Evolutionary conservation across 2,888 invertebrate species (phyloP).

Genomic region (Drosophila kambysellisi): DNA sequence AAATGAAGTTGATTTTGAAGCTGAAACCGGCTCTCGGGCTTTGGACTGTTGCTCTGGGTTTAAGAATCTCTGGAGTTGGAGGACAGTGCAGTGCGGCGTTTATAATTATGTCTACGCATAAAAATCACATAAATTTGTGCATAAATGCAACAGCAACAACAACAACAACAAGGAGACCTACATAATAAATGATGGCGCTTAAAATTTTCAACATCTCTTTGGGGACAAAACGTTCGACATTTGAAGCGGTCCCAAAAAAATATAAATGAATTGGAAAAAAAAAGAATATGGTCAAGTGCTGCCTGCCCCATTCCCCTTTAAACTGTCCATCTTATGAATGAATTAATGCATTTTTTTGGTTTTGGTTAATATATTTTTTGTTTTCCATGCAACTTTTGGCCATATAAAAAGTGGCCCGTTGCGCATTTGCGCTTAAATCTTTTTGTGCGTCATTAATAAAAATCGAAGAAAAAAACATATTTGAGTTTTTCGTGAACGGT

Average conservation of each 20-base stretch:
- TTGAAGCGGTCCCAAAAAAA: constrained; percentile 59
- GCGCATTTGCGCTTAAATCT: constrained; percentile 56
- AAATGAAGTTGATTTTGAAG: constrained; percentile 55
- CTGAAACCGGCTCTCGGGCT: constrained; percentile 33
- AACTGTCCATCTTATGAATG: constrained; percentile 65
- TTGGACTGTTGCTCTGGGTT: constrained; percentile 24
- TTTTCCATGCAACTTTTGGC: constrained; percentile 57
- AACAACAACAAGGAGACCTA: constrained; percentile 54
- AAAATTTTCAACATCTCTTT: constrained; percentile 79
- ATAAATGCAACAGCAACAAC: constrained; percentile 73
- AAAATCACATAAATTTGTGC: constrained; percentile 84
- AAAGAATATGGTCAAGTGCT: constrained; percentile 64
- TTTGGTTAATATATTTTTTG: constrained; percentile 47
- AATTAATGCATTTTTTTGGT: constrained; percentile 65
- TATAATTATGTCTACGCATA: constrained; percentile 85
- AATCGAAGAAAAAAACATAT: constrained; percentile 30
- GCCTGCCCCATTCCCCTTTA: constrained; percentile 3
- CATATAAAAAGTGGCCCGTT: constrained; percentile 57
- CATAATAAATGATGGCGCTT: constrained; percentile 85
- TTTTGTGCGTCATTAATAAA: constrained; percentile 74
- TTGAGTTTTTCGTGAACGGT: constrained; percentile 32
- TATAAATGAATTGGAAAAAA: constrained; percentile 26
- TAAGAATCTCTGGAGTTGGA: constrained; percentile 35
- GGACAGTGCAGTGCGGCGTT: constrained; percentile 54
- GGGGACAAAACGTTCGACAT: constrained; percentile 71